Evolutionary conservation across 2,888 invertebrate species (phyloP).

Genomic region (Idaea dimidiata): DNA sequence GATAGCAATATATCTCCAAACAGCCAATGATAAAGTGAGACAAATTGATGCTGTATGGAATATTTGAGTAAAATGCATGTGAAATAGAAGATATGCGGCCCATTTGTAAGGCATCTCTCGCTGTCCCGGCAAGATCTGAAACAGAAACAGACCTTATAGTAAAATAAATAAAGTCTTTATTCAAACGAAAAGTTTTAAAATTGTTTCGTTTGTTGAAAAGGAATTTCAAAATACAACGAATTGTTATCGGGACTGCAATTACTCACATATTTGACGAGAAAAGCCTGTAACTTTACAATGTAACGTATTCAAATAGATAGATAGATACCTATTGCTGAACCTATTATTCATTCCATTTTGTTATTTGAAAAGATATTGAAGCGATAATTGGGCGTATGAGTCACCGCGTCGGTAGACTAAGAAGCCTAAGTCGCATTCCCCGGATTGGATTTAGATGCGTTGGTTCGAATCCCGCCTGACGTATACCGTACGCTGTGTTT

Average conservation of each 20-base stretch:
- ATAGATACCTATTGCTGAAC: no score
- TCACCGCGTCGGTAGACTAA: no score
- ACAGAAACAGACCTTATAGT: constrained; percentile 7
- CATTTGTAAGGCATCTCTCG: constrained; percentile 85
- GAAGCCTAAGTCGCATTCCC: no score
- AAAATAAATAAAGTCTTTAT: not conserved
- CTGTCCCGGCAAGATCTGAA: constrained; percentile 80
- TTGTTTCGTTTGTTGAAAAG: not conserved
- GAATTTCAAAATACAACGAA: not conserved
- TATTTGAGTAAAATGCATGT: constrained; percentile 90
- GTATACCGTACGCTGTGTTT: no score
- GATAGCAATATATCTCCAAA: constrained; percentile 93
- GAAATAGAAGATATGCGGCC: constrained; percentile 88
- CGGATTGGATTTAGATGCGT: no score
- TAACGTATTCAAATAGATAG: no score
- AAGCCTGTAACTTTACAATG: not conserved
- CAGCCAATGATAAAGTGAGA: constrained; percentile 88
- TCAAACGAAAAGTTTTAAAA: not conserved
- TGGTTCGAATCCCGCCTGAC: no score
- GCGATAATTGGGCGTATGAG: no score
- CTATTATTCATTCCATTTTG: no score
- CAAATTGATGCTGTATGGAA: constrained; percentile 92
- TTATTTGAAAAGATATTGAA: no score
- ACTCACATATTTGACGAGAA: not conserved
- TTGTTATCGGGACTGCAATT: not conserved